A percentile compares a stretch with the other conserved stretches of the same genome.
phyloP scores from a whole-genome alignment of 92 coral and sea anemone species.

The Plumapathes pennacea region DNA sequence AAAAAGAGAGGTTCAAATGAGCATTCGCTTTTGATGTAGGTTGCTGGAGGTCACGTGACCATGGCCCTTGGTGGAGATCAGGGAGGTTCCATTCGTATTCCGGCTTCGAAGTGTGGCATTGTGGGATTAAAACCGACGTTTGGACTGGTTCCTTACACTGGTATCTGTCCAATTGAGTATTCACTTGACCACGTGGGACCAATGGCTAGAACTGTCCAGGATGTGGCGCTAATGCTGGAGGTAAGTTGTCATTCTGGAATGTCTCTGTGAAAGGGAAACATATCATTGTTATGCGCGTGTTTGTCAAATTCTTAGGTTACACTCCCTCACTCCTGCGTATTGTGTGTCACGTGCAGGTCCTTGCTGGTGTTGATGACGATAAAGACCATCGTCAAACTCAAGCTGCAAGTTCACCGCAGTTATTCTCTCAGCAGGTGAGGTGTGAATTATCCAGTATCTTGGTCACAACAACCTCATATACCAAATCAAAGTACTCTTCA shows the following conservation, averaged over 20 bases:
- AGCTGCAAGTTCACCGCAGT: constrained; percentile 17
- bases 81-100: constrained; percentile 85
- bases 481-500: too few species aligned
- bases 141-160: constrained; percentile 82
- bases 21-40: too few species aligned
- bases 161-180: constrained; percentile 55
- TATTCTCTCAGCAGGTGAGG: constrained; percentile 32
- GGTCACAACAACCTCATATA: neutral
- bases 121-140: constrained; percentile 86
- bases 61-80: constrained; percentile 91
- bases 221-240: constrained; percentile 65
- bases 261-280: too few species aligned
- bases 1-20: too few species aligned
- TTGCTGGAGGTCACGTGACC: constrained; percentile 77
- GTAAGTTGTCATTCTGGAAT: constrained; percentile 8
- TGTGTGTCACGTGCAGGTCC: constrained; percentile 2
- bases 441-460: too few species aligned
- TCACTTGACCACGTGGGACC: constrained; percentile 72
- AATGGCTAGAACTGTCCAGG: constrained; percentile 70
- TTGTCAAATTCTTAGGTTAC: too few species aligned
- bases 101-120: constrained; percentile 71
- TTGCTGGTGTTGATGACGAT: constrained; percentile 49
- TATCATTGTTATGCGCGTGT: too few species aligned
- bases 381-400: constrained; percentile 41
- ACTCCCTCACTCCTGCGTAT: too few species aligned